Base-by-base conservation (phyloP, 2,888 invertebrate species). In the Furcula furcula region DNA sequence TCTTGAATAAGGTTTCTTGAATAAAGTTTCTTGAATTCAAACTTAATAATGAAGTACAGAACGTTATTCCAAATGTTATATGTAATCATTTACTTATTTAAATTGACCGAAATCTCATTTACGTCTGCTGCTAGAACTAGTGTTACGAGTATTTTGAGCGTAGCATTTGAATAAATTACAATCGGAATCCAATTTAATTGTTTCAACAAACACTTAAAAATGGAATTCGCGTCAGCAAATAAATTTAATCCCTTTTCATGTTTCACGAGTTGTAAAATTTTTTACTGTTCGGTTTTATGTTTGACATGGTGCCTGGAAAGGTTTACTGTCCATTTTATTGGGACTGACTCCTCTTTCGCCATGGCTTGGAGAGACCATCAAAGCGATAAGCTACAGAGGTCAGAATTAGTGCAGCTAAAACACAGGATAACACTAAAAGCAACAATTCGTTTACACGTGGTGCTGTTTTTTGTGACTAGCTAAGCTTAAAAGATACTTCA, bases 211-310 rank as follows among this genome's bases (percentile, higher is more conserved):
- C 47, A 46, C 34, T 56, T 49, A 40, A 41, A n/a, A n/a, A 34
- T 47, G 46, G 42, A 46, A 61, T 58, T 58, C 51, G 45, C 55
- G 35, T 55, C 48, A 34, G 52, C 56, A 60, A 65, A 68, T 62
- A 63, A 56, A 56, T 66, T 65, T 68, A 64, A 72, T 59, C 56
- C 49, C 50, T 56, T 66, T 63, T 55, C 57, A 65, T 65, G 64
- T 69, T 73, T 63, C 55, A 52, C 56, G 52, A 65, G 72, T 61
- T 67, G 68, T 78, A 69, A 77, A 74, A 56, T 32, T 49, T 28
- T 72, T 75, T 73, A 77, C 53, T 62, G 65, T 70, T 59, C 45
- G 47, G 58, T 73, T 76, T 76, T 64, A 57, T 65, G 64, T 56
- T 46, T 51, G 55, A 55, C 60, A 59, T 57, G 62, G 50, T 69